Conservation (phyloP, 2,113 vertebrate species). For the Martes martes region DNA sequence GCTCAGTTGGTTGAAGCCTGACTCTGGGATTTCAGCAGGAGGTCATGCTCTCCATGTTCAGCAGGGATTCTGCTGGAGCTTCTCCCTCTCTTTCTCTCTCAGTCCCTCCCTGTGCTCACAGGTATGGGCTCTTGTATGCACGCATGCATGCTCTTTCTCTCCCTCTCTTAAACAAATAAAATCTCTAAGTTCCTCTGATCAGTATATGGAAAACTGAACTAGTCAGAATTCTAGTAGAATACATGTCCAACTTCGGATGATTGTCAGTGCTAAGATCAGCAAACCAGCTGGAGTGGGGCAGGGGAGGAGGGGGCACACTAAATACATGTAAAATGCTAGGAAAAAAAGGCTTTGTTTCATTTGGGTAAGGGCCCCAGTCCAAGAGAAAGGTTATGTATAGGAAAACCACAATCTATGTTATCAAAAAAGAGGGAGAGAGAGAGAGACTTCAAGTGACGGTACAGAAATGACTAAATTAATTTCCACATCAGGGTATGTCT, state of each 20-base stretch:
- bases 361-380: not conserved
- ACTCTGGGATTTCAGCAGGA: not conserved
- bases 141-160: not conserved
- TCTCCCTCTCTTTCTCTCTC: not conserved
- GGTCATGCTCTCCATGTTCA: not conserved
- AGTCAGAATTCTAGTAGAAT: not conserved
- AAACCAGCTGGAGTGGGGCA: not conserved
- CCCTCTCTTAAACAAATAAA: not conserved
- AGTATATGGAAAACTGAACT: not conserved
- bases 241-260: not conserved
- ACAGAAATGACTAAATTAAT: not conserved
- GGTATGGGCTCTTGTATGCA: not conserved
- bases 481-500: not conserved
- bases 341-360: not conserved
- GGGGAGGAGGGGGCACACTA: not conserved
- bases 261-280: not conserved
- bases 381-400: not conserved
- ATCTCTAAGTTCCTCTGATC: not conserved
- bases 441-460: not conserved
- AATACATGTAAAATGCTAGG: not conserved
- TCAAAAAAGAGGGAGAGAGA: not conserved
- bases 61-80: not conserved
- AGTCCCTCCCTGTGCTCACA: not conserved
- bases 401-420: conserved; percentile 2
- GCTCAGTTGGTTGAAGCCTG: not conserved